Conservation (phyloP, 1,140 invertebrate species). For the Eumeta japonica region DNA sequence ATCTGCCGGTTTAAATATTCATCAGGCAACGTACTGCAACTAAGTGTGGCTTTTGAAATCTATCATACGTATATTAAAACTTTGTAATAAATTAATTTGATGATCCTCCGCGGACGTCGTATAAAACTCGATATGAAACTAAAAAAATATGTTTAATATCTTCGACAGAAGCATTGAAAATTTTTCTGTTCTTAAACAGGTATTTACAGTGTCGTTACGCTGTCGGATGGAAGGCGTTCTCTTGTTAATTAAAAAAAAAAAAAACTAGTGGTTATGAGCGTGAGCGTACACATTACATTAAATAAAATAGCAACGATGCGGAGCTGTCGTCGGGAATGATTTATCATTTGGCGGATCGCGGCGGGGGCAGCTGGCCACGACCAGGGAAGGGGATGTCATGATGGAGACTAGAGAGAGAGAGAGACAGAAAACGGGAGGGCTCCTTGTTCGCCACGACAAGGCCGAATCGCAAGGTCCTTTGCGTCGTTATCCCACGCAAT, state of each 20-base stretch:
- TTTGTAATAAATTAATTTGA: slow-evolving; percentile 33
- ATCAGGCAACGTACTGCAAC: slow-evolving; percentile 34
- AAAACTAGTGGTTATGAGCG: slow-evolving; percentile 24
- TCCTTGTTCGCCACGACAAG: slow-evolving; percentile 29
- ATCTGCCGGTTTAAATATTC: slow-evolving; percentile 38
- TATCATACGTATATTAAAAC: slow-evolving; percentile 22
- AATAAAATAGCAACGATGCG: slow-evolving; percentile 21
- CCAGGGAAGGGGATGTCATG: slow-evolving; percentile 15
- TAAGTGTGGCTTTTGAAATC: slow-evolving; percentile 28
- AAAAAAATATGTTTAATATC: too few species aligned
- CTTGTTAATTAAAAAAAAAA: slow-evolving; percentile 43
- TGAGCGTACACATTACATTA: slow-evolving; percentile 33
- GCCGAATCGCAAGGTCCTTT: slow-evolving; percentile 39
- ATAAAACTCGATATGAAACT: too few species aligned
- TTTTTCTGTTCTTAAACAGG: too few species aligned
- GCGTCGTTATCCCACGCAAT: slow-evolving; percentile 29
- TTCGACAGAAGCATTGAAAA: too few species aligned
- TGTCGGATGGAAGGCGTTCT: too few species aligned
- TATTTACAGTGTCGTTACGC: too few species aligned
- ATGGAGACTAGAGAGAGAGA: slow-evolving; percentile 15
- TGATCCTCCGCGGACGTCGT: too few species aligned
- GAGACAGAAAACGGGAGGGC: slow-evolving; percentile 15
- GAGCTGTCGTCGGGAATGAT: slow-evolving; percentile 37
- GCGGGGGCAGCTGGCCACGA: slow-evolving; percentile 26
- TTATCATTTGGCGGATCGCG: slow-evolving; percentile 36